A percentile compares a stretch with the other conserved stretches of the same genome.
Conservation (phyloP, 2,113 vertebrate genomes). For the Onychostoma macrolepis region DNA sequence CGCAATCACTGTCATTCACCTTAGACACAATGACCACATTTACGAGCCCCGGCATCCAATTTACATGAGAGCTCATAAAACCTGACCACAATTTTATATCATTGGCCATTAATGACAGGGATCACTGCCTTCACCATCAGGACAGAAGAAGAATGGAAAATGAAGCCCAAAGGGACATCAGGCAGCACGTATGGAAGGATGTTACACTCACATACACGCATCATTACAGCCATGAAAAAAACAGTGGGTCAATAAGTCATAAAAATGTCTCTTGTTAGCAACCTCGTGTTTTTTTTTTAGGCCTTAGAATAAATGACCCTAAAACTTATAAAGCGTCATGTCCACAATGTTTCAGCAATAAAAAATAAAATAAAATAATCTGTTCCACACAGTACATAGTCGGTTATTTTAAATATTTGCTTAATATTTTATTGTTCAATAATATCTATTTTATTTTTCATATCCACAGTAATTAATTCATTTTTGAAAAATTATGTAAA, state of each 20-base stretch:
- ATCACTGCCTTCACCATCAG: conserved; percentile 45
- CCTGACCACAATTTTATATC: conserved; percentile 43
- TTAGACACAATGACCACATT: conserved; percentile 40
- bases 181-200: not conserved
- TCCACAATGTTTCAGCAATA: not conserved
- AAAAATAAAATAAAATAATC: no score
- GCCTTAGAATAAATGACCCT: not conserved
- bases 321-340: not conserved
- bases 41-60: conserved; percentile 38
- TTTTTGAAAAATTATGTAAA: not conserved
- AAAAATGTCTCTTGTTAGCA: not conserved
- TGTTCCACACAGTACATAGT: not conserved
- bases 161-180: conserved; percentile 11
- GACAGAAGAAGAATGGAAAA: conserved; percentile 22
- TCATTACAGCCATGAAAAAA: conserved; percentile 15
- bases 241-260: conserved; percentile 27
- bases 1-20: conserved; percentile 43
- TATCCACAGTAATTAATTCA: no score
- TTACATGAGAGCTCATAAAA: conserved; percentile 52
- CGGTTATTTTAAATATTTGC: not conserved
- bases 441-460: not conserved
- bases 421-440: not conserved
- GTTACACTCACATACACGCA: conserved; percentile 16
- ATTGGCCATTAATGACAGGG: conserved; percentile 47
- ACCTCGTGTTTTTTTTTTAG: conserved; percentile 13